Evolutionary conservation across 64 coral and sea anemone species (phyloP).

Genomic region (Anthopleura sola): DNA sequence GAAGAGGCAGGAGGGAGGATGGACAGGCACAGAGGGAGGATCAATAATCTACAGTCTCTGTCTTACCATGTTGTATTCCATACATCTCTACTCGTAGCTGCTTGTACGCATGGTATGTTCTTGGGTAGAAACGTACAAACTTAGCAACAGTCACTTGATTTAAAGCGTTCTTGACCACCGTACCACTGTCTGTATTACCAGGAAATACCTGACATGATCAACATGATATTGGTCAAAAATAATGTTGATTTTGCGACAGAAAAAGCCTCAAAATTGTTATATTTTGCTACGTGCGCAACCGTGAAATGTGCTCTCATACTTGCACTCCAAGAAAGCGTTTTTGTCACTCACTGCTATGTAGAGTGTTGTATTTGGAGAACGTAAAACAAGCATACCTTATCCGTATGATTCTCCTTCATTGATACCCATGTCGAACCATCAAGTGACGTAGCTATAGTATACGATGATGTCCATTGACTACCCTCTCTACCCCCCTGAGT

Average conservation of each 20-base stretch:
- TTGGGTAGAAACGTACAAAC: conserved; percentile 28
- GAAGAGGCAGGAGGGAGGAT: too few species aligned
- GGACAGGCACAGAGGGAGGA: too few species aligned
- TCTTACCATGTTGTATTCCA: not conserved
- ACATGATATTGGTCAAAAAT: too few species aligned
- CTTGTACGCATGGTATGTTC: not conserved
- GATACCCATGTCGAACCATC: not conserved
- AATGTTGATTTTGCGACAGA: too few species aligned
- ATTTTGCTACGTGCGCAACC: too few species aligned
- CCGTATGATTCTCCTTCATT: conserved; percentile 7
- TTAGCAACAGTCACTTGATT: not conserved
- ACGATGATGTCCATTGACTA: not conserved
- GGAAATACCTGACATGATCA: not conserved
- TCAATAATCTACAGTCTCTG: too few species aligned
- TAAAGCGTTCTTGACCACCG: not conserved
- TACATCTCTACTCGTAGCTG: conserved; percentile 32
- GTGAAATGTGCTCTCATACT: too few species aligned
- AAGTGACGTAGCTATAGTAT: conserved; percentile 1
- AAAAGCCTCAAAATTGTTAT: too few species aligned
- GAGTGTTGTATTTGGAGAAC: too few species aligned
- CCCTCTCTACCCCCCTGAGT: conserved; percentile 3
- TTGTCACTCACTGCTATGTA: too few species aligned
- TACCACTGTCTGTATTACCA: conserved; percentile 14
- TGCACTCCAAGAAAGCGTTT: too few species aligned
- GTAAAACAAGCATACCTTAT: conserved; percentile 12